A percentile compares a stretch with the other conserved stretches of the same genome.
Evolutionary conservation across 2,797 vertebrate species (phyloP).

Genomic region (Sebastes hubbsi): DNA sequence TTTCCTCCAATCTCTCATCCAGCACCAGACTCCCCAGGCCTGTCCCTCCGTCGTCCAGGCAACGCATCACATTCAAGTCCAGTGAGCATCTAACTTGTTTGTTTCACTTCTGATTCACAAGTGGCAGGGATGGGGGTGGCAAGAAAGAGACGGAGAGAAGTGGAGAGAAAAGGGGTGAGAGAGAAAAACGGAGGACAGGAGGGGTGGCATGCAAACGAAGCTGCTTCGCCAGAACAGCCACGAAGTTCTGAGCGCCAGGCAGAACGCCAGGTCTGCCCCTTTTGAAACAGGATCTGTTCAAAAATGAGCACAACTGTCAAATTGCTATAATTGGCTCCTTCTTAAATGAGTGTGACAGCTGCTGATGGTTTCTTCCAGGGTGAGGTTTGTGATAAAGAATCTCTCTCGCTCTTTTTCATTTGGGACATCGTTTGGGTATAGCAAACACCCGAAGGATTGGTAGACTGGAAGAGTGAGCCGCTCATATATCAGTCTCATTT

Average conservation of each 20-base stretch:
- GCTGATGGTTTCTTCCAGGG: conserved; percentile 20
- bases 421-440: conserved; percentile 4
- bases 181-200: background rate
- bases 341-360: conserved; percentile 45
- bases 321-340: conserved; percentile 45
- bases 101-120: conserved; percentile 56
- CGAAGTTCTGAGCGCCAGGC: conserved; percentile 39
- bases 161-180: background rate
- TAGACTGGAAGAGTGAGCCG: conserved; percentile 5
- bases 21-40: conserved; percentile 50
- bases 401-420: background rate
- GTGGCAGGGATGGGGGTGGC: conserved; percentile 14
- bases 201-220: conserved; percentile 47
- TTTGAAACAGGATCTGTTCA: conserved; percentile 38
- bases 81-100: conserved; percentile 62
- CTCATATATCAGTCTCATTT: conserved; percentile 38
- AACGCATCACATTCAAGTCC: conserved; percentile 61
- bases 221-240: conserved; percentile 13
- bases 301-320: conserved; percentile 52
- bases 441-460: background rate
- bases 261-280: conserved; percentile 31
- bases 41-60: conserved; percentile 55
- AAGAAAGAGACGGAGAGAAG: background rate
- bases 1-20: conserved; percentile 50
- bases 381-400: background rate